phyloP scores from a whole-genome alignment of 2,888 invertebrate genomes.

The Lutraria lutraria region DNA sequence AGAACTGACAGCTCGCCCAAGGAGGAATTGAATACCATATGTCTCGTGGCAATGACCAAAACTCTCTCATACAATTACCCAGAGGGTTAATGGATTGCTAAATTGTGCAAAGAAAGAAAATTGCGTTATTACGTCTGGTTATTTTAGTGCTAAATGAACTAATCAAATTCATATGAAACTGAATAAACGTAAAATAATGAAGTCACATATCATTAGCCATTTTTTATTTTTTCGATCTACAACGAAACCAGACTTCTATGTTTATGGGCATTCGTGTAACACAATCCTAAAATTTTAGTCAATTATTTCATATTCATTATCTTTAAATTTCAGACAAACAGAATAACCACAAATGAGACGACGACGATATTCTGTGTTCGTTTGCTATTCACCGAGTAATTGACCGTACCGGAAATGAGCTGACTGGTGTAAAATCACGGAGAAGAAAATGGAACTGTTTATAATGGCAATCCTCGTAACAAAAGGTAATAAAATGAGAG shows the following conservation, averaged over 20 bases:
- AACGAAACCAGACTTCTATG: background rate
- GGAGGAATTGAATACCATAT: too few species aligned
- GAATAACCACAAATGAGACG: conserved; percentile 22
- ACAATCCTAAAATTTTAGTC: background rate
- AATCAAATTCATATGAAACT: background rate
- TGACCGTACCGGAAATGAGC: conserved; percentile 46
- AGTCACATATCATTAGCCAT: background rate
- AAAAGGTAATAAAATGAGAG: conserved; percentile 48
- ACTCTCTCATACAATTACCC: background rate
- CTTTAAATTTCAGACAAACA: conserved; percentile 12
- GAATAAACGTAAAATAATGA: background rate
- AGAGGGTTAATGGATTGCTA: background rate
- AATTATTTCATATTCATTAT: conserved; percentile 24
- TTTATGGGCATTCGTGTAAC: background rate
- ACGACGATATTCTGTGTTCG: conserved; percentile 25
- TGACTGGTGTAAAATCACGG: conserved; percentile 40
- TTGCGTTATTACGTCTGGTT: conserved; percentile 1
- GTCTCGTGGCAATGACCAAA: background rate
- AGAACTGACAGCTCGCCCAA: too few species aligned
- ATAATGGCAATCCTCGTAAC: conserved; percentile 30
- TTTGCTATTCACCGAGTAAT: conserved; percentile 23
- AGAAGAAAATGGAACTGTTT: conserved; percentile 43
- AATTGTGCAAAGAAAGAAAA: background rate
- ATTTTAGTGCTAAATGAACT: background rate
- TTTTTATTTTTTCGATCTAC: background rate